phyloP scores from a whole-genome alignment of 2,888 invertebrate species.

The Erpobdella octoculata region DNA sequence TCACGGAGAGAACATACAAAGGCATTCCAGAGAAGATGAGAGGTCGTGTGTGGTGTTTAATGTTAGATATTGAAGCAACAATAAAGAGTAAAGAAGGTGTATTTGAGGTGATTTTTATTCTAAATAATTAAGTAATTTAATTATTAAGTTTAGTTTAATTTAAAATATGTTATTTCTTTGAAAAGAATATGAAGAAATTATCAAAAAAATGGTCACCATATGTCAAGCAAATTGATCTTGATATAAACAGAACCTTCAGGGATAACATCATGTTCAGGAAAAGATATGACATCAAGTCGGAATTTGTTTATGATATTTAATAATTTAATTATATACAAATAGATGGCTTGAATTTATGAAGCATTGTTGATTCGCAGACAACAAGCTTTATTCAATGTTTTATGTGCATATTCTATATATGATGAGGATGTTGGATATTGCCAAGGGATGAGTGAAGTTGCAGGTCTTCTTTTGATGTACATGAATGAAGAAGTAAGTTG shows the following conservation, averaged over 20 bases:
- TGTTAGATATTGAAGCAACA: conserved; percentile 68
- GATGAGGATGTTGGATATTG: conserved; percentile 64
- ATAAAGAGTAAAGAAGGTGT: conserved; percentile 71
- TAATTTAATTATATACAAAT: neutral
- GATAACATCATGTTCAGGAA: conserved; percentile 83
- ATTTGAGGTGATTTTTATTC: conserved; percentile 58
- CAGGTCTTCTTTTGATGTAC: conserved; percentile 89
- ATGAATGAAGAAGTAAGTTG: conserved; percentile 75
- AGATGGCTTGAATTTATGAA: neutral
- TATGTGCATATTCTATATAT: conserved; percentile 96
- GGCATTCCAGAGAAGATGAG: conserved; percentile 89
- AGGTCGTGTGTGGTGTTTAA: conserved; percentile 71
- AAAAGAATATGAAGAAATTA: conserved; percentile 71
- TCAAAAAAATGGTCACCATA: conserved; percentile 88
- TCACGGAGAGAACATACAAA: conserved; percentile 71
- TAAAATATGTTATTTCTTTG: neutral
- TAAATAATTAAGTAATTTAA: conserved; percentile 50
- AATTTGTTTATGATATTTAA: neutral
- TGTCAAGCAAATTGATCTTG: conserved; percentile 94
- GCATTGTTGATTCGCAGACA: conserved; percentile 57
- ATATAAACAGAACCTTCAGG: conserved; percentile 95
- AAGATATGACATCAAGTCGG: conserved; percentile 70
- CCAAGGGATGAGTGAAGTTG: conserved; percentile 98
- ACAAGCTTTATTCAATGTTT: conserved; percentile 85
- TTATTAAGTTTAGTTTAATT: neutral